phyloP scores from a whole-genome alignment of 1,140 invertebrate genomes.

The Chlorops oryzae region DNA sequence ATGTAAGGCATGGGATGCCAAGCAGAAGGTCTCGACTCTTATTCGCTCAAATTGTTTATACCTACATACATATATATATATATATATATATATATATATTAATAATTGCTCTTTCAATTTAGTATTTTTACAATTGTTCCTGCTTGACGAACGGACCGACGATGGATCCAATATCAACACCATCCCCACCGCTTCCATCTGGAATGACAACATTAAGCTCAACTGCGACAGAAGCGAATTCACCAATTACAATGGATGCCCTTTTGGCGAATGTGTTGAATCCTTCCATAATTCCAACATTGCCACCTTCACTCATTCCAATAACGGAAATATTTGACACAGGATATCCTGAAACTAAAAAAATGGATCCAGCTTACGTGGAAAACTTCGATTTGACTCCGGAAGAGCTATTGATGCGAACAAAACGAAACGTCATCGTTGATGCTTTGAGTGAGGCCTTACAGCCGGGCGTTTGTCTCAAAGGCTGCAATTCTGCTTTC shows the following conservation, averaged over 20 bases:
- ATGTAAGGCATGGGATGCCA: slow-evolving; percentile 44
- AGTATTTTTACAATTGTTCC: slow-evolving; percentile 17
- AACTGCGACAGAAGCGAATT: background rate
- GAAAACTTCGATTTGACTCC: slow-evolving; percentile 7
- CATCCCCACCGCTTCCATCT: too few relatives aligned
- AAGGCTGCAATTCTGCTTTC: slow-evolving; percentile 50
- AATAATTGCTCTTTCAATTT: slow-evolving; percentile 19
- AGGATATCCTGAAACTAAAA: too few relatives aligned
- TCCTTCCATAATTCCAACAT: too few relatives aligned
- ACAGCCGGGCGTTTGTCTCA: slow-evolving; percentile 51
- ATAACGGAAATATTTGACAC: too few relatives aligned
- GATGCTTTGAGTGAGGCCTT: slow-evolving; percentile 27
- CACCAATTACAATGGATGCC: too few relatives aligned
- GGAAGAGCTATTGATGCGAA: slow-evolving; percentile 13
- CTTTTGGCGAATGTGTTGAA: too few relatives aligned
- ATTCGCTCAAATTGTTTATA: too few relatives aligned
- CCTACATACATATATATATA: too few relatives aligned
- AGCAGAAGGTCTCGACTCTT: slow-evolving; percentile 29
- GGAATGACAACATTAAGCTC: background rate
- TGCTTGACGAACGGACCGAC: too few relatives aligned
- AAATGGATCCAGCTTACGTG: slow-evolving; percentile 12
- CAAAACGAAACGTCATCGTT: slow-evolving; percentile 17
- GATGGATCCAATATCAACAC: too few relatives aligned
- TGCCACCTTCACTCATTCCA: too few relatives aligned
- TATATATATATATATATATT: too few relatives aligned